Conservation (phyloP, 2,113 vertebrate genomes). For the Peromyscus leucopus region DNA sequence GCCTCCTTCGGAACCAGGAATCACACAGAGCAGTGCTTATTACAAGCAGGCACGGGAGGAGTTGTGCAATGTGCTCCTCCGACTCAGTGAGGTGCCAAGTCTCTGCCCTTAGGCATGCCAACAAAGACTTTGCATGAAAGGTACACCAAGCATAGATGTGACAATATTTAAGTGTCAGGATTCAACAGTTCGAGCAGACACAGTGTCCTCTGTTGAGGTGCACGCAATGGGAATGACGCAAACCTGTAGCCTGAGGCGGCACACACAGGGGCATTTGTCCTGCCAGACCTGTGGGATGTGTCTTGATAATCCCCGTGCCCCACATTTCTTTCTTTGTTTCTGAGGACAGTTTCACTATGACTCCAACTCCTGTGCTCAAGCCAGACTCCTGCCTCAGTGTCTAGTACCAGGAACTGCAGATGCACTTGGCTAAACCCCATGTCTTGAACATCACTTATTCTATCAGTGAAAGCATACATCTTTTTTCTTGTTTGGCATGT, state of each 20-base stretch:
- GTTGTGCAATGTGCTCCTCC: slow-evolving; percentile 2
- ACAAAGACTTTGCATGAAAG: slow-evolving; percentile 34
- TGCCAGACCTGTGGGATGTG: not conserved
- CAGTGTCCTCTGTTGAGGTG: not conserved
- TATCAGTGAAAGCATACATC: not conserved
- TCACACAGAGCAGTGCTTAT: slow-evolving; percentile 8
- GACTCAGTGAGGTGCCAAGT: slow-evolving; percentile 23
- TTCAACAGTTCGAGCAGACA: slow-evolving; percentile 6
- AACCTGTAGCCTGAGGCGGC: not conserved
- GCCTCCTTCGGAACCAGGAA: not conserved
- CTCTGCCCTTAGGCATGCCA: slow-evolving; percentile 48
- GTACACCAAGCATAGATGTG: not conserved
- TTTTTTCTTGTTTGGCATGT: not conserved
- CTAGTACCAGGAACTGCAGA: not conserved
- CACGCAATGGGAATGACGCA: not conserved
- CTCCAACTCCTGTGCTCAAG: not conserved
- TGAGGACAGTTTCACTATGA: not conserved
- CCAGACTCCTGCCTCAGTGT: not conserved
- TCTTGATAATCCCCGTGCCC: not conserved
- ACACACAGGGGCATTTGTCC: not conserved
- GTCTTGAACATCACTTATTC: not conserved
- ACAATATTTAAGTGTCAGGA: slow-evolving; percentile 40
- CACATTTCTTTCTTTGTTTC: not conserved
- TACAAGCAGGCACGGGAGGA: slow-evolving; percentile 29
- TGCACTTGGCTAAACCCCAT: not conserved